A percentile compares a stretch with the other conserved stretches of the same genome.
phyloP scores from a whole-genome alignment of 1,140 invertebrate genomes.

The Callitettix versicolor region DNA sequence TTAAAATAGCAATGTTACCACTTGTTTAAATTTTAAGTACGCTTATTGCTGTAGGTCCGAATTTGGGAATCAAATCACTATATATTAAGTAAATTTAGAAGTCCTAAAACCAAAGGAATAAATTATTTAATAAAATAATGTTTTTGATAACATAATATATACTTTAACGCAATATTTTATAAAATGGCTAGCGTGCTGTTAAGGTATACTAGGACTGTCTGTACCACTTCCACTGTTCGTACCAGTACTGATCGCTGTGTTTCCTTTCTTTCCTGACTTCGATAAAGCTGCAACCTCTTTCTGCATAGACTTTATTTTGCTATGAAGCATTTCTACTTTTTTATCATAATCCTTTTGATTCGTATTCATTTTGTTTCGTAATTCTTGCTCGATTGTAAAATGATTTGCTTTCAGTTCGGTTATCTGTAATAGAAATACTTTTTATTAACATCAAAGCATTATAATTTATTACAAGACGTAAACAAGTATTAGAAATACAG shows the following conservation, averaged over 20 bases:
- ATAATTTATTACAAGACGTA: neutral
- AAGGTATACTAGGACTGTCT: conserved; percentile 45
- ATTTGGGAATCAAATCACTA: too few species aligned
- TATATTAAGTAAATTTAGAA: too few species aligned
- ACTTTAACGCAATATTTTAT: too few species aligned
- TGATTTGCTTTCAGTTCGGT: conserved; percentile 87
- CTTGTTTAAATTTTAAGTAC: too few species aligned
- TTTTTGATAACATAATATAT: too few species aligned
- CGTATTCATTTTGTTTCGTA: conserved; percentile 72
- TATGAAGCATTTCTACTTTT: conserved; percentile 66
- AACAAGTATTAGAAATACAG: neutral
- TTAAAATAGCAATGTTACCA: too few species aligned
- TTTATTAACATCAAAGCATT: neutral
- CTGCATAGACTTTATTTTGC: conserved; percentile 61
- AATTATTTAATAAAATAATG: too few species aligned
- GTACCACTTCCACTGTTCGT: conserved; percentile 64
- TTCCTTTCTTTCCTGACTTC: conserved; percentile 58
- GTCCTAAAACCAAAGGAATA: too few species aligned
- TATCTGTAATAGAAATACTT: conserved; percentile 48
- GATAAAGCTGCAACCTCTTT: conserved; percentile 77
- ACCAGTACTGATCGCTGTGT: conserved; percentile 28
- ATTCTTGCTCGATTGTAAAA: conserved; percentile 75
- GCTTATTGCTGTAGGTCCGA: too few species aligned
- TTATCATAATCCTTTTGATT: conserved; percentile 69
- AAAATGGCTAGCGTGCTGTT: conserved; percentile 7